Base-by-base conservation (phyloP, 2,888 invertebrate genomes). In the Stenurella melanura region DNA sequence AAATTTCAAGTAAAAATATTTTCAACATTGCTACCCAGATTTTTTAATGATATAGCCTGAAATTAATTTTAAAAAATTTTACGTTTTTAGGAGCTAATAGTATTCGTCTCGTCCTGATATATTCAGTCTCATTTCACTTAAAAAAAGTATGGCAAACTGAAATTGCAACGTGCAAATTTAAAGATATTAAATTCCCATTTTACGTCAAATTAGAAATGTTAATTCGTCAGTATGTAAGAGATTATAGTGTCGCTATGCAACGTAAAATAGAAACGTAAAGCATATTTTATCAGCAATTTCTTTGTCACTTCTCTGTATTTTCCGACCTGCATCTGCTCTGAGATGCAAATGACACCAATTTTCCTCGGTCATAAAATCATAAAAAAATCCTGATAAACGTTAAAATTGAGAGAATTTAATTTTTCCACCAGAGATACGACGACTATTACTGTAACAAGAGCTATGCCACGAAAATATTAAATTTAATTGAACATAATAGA, bases 381-480 rank as follows among this genome's bases (percentile, higher is more conserved):
- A 80, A 77, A 79, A 26, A 83, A 83, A 81, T 73, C 57, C 78
- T 78, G 82, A 81, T 80, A 82, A 82, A 81, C 79, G 79, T 73
- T 78, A 74, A 77, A 83, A 84, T 81, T 81, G 78, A 77, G 78
- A 73, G 73, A 83, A 82, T 84, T 81, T 81, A 83, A 83, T 84
- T 84, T 82, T 83, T 81, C 78, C 76, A 74, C 58, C 60, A 68
- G 81, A 80, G 72, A 81, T 50, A 50, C 78, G 78, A 74, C 30
- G 73, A 74, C 73, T 73, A 75, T 77, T 75, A 71, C 73, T 54
- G 74, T 73, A 74, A 81, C 64, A 81, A 76, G 76, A 78, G 78
- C 80, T 77, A 78, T 72, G 67, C 74, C 70, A 57, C 70, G 67
- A 79, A 76, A 74, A 76, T 80, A 79, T 80, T 77, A 80, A 82